Percentiles rank a stretch among this genome's conserved stretches.
These are phyloP conservation scores for Siniperca knerii DNA, from an alignment of 2,113 vertebrate species.

Conservation along the genomic window DNA sequence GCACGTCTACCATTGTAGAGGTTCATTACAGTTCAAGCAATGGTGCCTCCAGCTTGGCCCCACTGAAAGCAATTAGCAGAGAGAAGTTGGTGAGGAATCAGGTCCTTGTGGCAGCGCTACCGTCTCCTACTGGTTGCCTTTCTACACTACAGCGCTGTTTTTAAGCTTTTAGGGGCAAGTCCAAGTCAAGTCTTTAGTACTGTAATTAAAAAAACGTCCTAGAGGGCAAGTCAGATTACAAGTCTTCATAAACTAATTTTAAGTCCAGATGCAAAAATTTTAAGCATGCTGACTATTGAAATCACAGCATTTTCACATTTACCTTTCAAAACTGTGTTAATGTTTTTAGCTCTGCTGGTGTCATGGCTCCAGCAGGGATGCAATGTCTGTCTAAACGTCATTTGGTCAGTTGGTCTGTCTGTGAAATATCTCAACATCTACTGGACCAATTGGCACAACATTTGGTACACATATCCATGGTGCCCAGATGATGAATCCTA, in stretches of 20 bases:
- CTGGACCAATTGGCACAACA: not conserved
- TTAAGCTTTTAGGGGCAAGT: not conserved
- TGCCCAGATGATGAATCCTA: not conserved
- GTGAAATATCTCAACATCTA: not conserved
- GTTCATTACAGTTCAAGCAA: not conserved
- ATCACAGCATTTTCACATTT: no score
- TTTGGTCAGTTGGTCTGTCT: no score
- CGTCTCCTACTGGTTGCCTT: not conserved
- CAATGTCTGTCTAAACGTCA: no score
- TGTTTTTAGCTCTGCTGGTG: no score
- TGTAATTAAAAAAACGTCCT: no score
- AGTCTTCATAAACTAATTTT: no score
- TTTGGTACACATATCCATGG: not conserved
- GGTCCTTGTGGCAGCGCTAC: not conserved
- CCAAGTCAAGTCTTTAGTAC: not conserved
- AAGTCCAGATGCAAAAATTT: no score
- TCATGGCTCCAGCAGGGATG: no score
- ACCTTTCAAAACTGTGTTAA: no score
- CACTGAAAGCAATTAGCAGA: not conserved
- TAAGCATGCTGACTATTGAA: no score
- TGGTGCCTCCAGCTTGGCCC: not conserved
- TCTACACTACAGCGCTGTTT: not conserved
- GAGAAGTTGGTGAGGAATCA: not conserved
- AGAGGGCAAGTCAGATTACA: no score
- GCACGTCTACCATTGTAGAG: no score